Evolutionary conservation across 2,113 vertebrate genomes (phyloP).

Genomic region (Gulo gulo): DNA sequence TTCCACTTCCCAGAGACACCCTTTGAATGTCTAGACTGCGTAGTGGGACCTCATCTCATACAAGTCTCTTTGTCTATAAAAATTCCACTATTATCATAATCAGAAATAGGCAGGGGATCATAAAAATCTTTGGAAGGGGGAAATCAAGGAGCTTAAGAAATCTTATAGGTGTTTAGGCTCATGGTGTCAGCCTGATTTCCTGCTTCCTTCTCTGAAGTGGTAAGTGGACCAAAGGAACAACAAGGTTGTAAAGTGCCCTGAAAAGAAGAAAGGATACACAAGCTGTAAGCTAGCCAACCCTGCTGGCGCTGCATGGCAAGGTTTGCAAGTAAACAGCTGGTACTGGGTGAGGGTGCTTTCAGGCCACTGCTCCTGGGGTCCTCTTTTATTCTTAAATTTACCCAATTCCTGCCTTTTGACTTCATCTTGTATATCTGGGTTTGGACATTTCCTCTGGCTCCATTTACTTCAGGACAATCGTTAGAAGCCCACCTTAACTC

Average conservation of each 20-base stretch:
- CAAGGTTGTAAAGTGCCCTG: background rate
- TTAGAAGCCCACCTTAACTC: background rate
- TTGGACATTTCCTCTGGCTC: background rate
- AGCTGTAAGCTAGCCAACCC: background rate
- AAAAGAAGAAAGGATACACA: background rate
- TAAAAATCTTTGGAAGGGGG: background rate
- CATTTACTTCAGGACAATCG: background rate
- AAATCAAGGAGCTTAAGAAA: background rate
- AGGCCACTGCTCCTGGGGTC: background rate
- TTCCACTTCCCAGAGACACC: background rate
- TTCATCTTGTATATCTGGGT: background rate
- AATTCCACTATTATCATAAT: background rate
- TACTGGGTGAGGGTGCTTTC: fast-evolving
- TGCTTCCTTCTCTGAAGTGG: background rate
- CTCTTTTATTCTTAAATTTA: background rate
- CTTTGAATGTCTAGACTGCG: background rate
- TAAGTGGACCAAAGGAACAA: background rate
- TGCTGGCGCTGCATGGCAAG: too few relatives aligned
- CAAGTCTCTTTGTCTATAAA: background rate
- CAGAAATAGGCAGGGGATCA: background rate
- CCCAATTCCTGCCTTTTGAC: background rate
- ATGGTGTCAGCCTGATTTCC: background rate
- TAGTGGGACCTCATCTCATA: background rate
- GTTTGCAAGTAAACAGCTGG: background rate
- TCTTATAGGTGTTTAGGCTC: background rate